Conservation (phyloP, 2,113 vertebrate genomes). For the Pogona vitticeps region DNA sequence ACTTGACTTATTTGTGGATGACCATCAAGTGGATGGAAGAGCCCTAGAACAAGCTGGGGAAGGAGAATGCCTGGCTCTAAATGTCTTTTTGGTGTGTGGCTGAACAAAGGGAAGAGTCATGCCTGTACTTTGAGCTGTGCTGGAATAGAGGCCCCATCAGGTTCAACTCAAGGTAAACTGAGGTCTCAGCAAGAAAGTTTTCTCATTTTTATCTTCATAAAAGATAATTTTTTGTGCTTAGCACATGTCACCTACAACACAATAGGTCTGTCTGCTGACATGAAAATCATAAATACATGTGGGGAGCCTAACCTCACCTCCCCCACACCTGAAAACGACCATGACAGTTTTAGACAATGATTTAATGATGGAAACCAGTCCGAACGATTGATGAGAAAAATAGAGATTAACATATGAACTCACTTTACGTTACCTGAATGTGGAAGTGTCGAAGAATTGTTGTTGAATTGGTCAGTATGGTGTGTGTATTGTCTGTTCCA, state of each 20-base stretch:
- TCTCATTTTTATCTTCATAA: not conserved
- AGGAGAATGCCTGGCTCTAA: not conserved
- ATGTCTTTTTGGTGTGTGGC: not conserved
- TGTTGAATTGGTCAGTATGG: too few species aligned
- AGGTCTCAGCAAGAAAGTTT: not conserved
- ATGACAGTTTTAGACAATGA: too few species aligned
- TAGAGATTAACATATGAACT: not conserved
- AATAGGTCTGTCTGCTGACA: too few species aligned
- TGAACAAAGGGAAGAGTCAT: too few species aligned
- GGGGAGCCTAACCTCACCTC: too few species aligned
- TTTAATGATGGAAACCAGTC: not conserved
- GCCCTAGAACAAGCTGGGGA: not conserved
- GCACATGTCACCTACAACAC: too few species aligned
- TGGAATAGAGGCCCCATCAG: not conserved
- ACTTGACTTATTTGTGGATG: too few species aligned
- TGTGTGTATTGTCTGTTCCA: too few species aligned
- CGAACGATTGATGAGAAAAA: not conserved
- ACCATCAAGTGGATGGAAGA: not conserved
- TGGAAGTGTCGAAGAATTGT: constrained; percentile 20
- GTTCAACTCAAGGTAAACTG: not conserved
- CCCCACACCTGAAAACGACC: too few species aligned
- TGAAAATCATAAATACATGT: too few species aligned
- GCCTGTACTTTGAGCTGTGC: not conserved
- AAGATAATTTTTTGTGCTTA: too few species aligned
- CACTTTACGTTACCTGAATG: not conserved